Evolutionary conservation across 2,797 vertebrate species (phyloP).

Genomic region (Tapirus indicus): DNA sequence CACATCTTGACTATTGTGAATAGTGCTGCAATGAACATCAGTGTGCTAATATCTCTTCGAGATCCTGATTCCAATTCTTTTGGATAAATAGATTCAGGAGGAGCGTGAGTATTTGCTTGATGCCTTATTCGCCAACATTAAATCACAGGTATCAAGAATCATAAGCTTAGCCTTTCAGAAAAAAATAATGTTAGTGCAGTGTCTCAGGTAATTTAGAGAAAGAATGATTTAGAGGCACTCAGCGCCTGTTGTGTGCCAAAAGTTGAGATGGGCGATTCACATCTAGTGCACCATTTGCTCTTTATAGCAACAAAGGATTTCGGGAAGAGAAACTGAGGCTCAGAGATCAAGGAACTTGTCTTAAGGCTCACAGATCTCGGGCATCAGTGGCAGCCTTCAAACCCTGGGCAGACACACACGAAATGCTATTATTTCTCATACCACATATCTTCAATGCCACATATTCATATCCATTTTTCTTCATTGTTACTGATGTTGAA

Average conservation of each 20-base stretch:
- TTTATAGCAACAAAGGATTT: not conserved
- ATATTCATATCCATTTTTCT: not conserved
- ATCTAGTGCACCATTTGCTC: not conserved
- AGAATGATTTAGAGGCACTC: not conserved
- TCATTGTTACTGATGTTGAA: not conserved
- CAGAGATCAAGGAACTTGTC: not conserved
- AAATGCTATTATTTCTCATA: not conserved
- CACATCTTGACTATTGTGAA: not conserved
- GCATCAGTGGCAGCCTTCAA: not conserved
- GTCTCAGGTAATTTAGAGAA: not conserved
- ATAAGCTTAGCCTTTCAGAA: not conserved
- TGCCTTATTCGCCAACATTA: not conserved
- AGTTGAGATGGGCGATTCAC: not conserved
- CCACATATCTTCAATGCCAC: not conserved
- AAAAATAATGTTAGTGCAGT: too few relatives aligned
- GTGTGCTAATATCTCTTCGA: not conserved
- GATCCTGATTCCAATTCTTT: not conserved
- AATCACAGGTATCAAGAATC: not conserved
- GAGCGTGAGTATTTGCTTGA: not conserved
- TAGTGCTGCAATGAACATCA: not conserved
- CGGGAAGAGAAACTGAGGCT: not conserved
- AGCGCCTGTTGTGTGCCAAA: not conserved
- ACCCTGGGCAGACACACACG: rapidly evolving
- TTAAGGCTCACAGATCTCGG: too few relatives aligned
- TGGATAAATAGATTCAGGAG: not conserved